These are phyloP conservation scores for Chiloscyllium plagiosum DNA, from an alignment of 2,113 vertebrate species.

Conservation along the genomic window DNA sequence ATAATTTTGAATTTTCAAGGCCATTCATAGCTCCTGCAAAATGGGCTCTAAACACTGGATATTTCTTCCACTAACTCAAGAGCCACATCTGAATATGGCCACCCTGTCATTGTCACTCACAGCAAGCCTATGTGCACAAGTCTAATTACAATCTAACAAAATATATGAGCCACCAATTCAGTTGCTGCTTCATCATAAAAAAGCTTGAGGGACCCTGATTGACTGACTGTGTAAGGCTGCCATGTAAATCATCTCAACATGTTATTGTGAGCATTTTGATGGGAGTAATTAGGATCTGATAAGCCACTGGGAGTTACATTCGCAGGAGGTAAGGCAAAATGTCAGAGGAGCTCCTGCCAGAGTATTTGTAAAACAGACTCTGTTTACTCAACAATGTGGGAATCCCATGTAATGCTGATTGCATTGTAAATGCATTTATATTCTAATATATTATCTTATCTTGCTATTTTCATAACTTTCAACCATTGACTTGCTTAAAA, in stretches of 20 bases:
- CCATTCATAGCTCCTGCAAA: too few species aligned
- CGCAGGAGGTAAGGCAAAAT: background rate
- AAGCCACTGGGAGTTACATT: background rate
- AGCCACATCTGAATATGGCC: background rate
- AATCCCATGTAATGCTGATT: background rate
- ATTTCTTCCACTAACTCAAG: background rate
- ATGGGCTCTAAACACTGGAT: background rate
- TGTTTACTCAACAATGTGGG: background rate
- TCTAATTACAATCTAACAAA: background rate
- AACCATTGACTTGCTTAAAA: background rate
- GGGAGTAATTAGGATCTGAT: background rate
- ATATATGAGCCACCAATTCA: background rate
- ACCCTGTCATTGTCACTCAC: background rate
- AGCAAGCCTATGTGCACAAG: background rate
- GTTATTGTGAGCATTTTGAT: background rate
- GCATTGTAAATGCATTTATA: background rate
- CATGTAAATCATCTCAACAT: background rate
- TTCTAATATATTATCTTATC: background rate
- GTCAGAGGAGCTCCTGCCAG: background rate
- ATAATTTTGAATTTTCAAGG: background rate
- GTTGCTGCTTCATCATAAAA: background rate
- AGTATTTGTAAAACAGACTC: background rate
- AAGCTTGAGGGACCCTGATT: background rate
- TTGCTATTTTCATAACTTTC: background rate
- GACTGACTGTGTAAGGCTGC: background rate